phyloP scores from a whole-genome alignment of 2,113 vertebrate genomes.

The Macquaria australasica region DNA sequence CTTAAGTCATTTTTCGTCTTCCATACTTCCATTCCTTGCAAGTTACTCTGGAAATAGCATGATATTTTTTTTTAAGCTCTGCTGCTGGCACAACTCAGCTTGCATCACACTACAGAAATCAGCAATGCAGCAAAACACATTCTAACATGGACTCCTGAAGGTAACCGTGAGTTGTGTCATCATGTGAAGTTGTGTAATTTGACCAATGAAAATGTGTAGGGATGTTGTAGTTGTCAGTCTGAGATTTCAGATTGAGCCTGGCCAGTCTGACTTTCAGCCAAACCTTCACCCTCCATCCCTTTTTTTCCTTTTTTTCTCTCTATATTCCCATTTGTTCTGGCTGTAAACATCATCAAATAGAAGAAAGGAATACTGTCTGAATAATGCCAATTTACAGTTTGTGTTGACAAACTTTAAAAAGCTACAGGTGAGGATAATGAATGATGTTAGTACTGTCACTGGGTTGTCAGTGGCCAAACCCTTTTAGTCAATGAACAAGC shows the following conservation, averaged over 20 bases:
- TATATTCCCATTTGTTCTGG: not conserved
- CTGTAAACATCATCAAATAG: conserved; percentile 12
- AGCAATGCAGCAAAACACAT: conserved; percentile 13
- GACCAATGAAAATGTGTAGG: not conserved
- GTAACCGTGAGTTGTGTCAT: conserved; percentile 16
- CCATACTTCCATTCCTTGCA: not conserved
- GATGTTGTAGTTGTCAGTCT: conserved; percentile 12
- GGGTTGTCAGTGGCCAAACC: not conserved
- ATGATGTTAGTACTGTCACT: conserved; percentile 18
- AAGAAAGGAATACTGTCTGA: conserved; percentile 13
- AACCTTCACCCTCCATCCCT: not conserved
- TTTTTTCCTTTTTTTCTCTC: not conserved
- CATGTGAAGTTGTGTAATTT: conserved; percentile 14
- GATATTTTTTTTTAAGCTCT: not conserved
- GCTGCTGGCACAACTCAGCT: not conserved
- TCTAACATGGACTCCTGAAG: not conserved
- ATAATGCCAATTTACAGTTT: conserved; percentile 11
- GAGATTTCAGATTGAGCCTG: conserved; percentile 29
- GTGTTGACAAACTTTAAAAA: conserved; percentile 17
- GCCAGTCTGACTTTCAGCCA: conserved; percentile 3
- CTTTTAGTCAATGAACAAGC: not conserved
- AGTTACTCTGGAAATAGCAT: not conserved
- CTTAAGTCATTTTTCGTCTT: too few relatives aligned
- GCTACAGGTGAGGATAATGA: not conserved
- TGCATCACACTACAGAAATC: not conserved